A percentile compares a stretch with the other conserved stretches of the same genome.
These are phyloP conservation scores for Garra rufa DNA, from an alignment of 2,113 vertebrate genomes.

Conservation along the genomic window DNA sequence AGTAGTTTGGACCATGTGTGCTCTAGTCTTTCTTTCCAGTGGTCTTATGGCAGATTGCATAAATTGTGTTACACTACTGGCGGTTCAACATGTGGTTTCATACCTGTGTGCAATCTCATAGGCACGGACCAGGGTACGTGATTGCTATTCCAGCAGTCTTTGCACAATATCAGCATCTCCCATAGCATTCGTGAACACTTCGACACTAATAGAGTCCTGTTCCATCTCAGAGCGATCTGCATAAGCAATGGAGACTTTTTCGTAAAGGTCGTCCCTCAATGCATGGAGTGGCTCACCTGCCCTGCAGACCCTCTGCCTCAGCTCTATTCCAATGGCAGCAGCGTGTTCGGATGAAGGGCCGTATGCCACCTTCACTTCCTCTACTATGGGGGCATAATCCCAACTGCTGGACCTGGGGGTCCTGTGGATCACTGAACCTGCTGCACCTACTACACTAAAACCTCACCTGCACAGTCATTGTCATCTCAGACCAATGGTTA, in stretches of 20 bases:
- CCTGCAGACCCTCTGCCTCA: background rate
- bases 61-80: slow-evolving; percentile 21
- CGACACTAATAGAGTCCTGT: no score
- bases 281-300: background rate
- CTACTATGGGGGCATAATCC: slow-evolving; percentile 17
- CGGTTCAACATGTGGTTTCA: slow-evolving; percentile 39
- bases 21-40: slow-evolving; percentile 1
- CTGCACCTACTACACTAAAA: slow-evolving; percentile 2
- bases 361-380: slow-evolving; percentile 38
- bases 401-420: slow-evolving; percentile 1
- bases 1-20: no score
- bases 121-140: no score
- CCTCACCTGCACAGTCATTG: background rate
- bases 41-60: slow-evolving; percentile 28
- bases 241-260: slow-evolving; percentile 50
- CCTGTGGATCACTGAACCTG: slow-evolving; percentile 57
- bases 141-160: no score
- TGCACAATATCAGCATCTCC: no score
- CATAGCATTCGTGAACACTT: slow-evolving; percentile 54
- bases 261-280: slow-evolving; percentile 47
- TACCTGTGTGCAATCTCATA: slow-evolving; percentile 39
- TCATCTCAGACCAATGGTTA: slow-evolving; percentile 7
- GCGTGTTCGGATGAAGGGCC: slow-evolving; percentile 41
- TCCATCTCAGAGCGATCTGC: slow-evolving; percentile 34
- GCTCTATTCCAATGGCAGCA: slow-evolving; percentile 34